Evolutionary conservation across 1,140 invertebrate species (phyloP).

Genomic region (Apolygus lucorum): DNA sequence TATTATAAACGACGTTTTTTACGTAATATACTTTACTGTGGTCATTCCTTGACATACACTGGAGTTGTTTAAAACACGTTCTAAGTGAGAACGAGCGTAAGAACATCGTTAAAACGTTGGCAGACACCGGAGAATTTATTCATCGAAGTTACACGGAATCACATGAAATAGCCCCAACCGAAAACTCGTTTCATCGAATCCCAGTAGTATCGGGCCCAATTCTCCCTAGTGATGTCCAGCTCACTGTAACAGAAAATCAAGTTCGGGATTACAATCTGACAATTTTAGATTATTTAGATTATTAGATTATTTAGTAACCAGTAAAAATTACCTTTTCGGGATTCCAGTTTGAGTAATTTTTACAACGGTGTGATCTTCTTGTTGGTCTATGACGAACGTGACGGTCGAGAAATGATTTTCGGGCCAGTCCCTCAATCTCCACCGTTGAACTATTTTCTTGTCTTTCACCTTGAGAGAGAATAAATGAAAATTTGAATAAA

Average conservation of each 20-base stretch:
- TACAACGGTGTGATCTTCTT: constrained; percentile 72
- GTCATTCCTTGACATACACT: too few relatives aligned
- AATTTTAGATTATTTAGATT: too few relatives aligned
- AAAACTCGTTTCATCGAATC: constrained; percentile 85
- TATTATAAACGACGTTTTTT: too few relatives aligned
- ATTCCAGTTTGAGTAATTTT: constrained; percentile 70
- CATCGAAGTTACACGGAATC: too few relatives aligned
- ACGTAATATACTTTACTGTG: too few relatives aligned
- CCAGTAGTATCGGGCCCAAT: constrained; percentile 90
- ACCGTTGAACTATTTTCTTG: constrained; percentile 82
- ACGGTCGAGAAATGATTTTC: constrained; percentile 84
- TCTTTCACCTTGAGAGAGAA: constrained; percentile 48
- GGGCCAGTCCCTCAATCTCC: constrained; percentile 94
- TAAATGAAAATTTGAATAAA: too few relatives aligned
- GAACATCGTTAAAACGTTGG: too few relatives aligned
- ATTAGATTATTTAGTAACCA: too few relatives aligned
- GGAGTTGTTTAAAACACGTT: too few relatives aligned
- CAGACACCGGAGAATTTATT: too few relatives aligned
- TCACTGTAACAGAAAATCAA: constrained; percentile 50
- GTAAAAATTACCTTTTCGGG: constrained; percentile 56
- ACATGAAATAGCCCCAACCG: constrained; percentile 62
- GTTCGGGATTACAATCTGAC: too few relatives aligned
- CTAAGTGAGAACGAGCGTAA: too few relatives aligned
- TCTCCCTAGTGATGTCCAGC: constrained; percentile 68
- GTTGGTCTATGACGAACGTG: constrained; percentile 71